Percentiles rank a stretch among this genome's conserved stretches.
phyloP scores from a whole-genome alignment of 2,888 invertebrate species.

The Nomada ferruginata region DNA sequence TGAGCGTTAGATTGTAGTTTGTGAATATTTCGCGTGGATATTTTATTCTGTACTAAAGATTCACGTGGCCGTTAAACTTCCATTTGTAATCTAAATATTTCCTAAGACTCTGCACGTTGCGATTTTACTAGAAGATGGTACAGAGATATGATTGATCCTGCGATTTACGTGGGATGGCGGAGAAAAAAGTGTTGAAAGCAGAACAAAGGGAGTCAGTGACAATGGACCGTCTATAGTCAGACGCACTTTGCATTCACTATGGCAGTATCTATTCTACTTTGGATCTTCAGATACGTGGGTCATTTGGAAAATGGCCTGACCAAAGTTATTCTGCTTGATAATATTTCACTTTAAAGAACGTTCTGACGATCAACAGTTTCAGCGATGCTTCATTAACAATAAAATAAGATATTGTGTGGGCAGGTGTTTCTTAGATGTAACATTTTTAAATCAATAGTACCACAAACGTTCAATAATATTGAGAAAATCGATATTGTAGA shows the following conservation, averaged over 20 bases:
- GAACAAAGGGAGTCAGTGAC: constrained; percentile 16
- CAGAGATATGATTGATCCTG: not conserved
- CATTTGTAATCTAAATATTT: not conserved
- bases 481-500: no score
- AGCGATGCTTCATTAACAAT: not conserved
- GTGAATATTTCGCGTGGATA: no score
- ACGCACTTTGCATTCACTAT: constrained; percentile 15
- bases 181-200: not conserved
- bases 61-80: not conserved
- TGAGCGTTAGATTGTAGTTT: no score
- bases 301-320: constrained; percentile 12
- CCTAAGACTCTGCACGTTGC: not conserved
- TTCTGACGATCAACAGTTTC: not conserved
- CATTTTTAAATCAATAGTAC: no score
- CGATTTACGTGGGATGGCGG: constrained; percentile 2
- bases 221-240: constrained; percentile 26
- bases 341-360: not conserved
- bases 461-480: no score
- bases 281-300: constrained; percentile 3
- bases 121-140: not conserved
- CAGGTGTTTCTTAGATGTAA: no score
- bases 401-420: not conserved
- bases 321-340: not conserved
- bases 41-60: not conserved
- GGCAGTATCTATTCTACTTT: constrained; percentile 21